phyloP scores from a whole-genome alignment of 2,888 invertebrate genomes.

The Opisthograptis luteolata region DNA sequence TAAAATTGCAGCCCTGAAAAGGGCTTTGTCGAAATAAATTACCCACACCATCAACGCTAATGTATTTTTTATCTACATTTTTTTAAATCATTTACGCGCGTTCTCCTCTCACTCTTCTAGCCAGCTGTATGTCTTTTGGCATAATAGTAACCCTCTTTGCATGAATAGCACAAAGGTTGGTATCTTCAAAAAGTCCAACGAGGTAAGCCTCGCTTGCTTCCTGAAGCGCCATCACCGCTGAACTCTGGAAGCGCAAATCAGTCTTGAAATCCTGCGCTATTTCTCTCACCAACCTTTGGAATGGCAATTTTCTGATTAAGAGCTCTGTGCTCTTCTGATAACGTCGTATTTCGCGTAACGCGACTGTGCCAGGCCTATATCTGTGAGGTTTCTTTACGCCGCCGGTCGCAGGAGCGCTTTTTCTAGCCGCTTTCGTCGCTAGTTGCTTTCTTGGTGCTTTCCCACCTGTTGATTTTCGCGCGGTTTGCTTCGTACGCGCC shows the following conservation, averaged over 20 bases:
- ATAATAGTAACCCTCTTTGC: slow-evolving; percentile 78
- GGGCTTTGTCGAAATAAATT: slow-evolving; percentile 68
- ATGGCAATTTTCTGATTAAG: slow-evolving; percentile 88
- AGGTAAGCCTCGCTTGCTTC: slow-evolving; percentile 86
- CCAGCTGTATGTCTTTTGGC: slow-evolving; percentile 72
- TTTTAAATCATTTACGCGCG: slow-evolving; percentile 56
- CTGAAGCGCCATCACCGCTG: slow-evolving; percentile 88
- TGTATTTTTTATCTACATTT: not conserved
- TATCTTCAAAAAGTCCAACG: slow-evolving; percentile 90
- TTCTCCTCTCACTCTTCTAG: slow-evolving; percentile 68
- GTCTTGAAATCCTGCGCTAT: slow-evolving; percentile 91
- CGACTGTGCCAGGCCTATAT: slow-evolving; percentile 88
- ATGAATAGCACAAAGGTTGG: slow-evolving; percentile 91
- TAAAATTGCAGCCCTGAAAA: slow-evolving; percentile 68
- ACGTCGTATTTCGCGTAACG: slow-evolving; percentile 88
- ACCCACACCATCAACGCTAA: not conserved
- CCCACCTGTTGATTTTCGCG: slow-evolving; percentile 90
- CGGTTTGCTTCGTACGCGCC: slow-evolving; percentile 91
- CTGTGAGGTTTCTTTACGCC: slow-evolving; percentile 90
- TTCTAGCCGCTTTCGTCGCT: slow-evolving; percentile 89
- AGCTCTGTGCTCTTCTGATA: slow-evolving; percentile 91
- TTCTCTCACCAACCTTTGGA: slow-evolving; percentile 89
- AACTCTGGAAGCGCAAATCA: slow-evolving; percentile 88
- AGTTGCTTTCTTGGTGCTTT: slow-evolving; percentile 89
- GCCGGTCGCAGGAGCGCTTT: slow-evolving; percentile 89